phyloP scores from a whole-genome alignment of 1,140 invertebrate species.

The Yoshiicerus persimilis region DNA sequence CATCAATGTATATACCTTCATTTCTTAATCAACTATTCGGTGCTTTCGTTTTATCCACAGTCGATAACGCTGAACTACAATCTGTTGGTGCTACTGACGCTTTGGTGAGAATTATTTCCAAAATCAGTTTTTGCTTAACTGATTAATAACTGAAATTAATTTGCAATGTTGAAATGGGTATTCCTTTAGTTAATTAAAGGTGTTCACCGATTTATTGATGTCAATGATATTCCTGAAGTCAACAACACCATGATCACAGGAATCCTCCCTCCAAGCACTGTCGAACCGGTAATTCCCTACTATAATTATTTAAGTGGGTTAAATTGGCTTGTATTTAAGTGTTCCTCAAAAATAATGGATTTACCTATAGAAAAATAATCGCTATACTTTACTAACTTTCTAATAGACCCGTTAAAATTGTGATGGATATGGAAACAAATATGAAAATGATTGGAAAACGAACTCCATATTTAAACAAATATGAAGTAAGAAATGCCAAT shows the following conservation, averaged over 20 bases:
- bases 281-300: conserved; percentile 33
- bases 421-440: conserved; percentile 66
- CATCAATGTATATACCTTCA: conserved; percentile 55
- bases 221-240: conserved; percentile 53
- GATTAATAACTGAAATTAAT: neutral
- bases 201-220: conserved; percentile 53
- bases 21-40: conserved; percentile 54
- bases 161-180: too few relatives aligned
- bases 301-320: too few relatives aligned
- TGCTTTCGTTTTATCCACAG: conserved; percentile 54
- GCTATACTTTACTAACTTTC: conserved; percentile 62
- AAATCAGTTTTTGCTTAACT: too few relatives aligned
- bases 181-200: conserved; percentile 47
- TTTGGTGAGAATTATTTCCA: conserved; percentile 41
- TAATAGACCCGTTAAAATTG: conserved; percentile 65
- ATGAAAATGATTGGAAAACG: conserved; percentile 68
- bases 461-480: conserved; percentile 58
- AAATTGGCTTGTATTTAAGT: too few relatives aligned
- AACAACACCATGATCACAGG: conserved; percentile 39
- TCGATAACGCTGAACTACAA: conserved; percentile 53
- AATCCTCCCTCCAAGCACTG: neutral
- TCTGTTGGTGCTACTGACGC: conserved; percentile 51
- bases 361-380: too few relatives aligned
- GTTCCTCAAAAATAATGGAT: too few relatives aligned
- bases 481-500: neutral